Evolutionary conservation across 1,140 invertebrate genomes (phyloP), one percentile per base, ranked within the genome.

Genomic region (Atta cephalotes): DNA sequence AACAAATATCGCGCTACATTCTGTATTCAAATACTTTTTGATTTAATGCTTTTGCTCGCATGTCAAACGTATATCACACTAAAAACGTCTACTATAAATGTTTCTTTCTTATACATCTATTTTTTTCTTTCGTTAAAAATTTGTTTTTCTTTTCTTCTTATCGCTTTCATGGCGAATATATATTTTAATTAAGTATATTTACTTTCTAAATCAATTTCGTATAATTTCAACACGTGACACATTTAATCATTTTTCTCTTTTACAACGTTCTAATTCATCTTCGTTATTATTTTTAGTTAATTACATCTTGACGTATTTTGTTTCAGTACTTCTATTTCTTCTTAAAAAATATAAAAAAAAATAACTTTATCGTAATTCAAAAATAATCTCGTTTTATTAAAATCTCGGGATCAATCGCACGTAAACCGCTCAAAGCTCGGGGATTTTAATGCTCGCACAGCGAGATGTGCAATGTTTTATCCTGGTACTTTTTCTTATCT

Each of bases 141-240:
- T 31, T 45, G 14, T 68, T 12, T 21, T 0, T 68, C 35, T 45
- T 68, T 35, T 66, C 31, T 49, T 78, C 58, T 65, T 65, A 35
- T 49, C 77, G 25, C 62, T 65, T 49, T 65, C 25, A 49, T 45
- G 35, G 25, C 60, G 3, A 66, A 49, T 5, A 51, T 49, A 70
- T 49, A 31, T 79, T 18, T 66, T 45, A 45, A 65, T 31, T 80
- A n/a, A 80, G 21, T 68, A 80, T 80, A 51, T 79, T 79, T 79
- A 79, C 77, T 79, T 79, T 79, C 77, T 79, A 79, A 66, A 65
- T 79, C 60, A 66, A 66, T 12, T 16, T 14, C 39, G 5, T 25
- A 21, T 49, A 78, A 65, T 31, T 79, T 25, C 25, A 79, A 35
- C 60, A 65, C 51, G 16, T 31, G 60, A 78, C 39, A 28, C 21